Evolutionary conservation across 2,888 invertebrate species (phyloP).

Genomic region (Keiferia lycopersicella): DNA sequence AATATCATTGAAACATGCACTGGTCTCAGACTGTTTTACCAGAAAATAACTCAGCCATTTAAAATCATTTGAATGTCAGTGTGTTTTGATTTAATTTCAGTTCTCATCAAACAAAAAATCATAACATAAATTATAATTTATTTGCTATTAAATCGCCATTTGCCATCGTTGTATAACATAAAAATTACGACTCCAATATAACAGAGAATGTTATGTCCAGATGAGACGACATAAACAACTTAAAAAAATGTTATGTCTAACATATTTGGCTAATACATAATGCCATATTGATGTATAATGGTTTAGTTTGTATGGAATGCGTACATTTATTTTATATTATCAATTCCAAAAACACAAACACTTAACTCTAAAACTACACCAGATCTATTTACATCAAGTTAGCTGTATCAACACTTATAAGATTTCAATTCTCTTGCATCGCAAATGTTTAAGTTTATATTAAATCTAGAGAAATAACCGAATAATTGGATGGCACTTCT

Average conservation of each 20-base stretch:
- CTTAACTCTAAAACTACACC: constrained; percentile 15
- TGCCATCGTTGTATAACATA: no score
- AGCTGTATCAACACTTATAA: constrained; percentile 65
- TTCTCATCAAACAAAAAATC: no score
- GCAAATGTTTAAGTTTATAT: constrained; percentile 68
- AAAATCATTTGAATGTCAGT: not conserved
- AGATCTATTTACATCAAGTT: constrained; percentile 56
- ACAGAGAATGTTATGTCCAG: not conserved
- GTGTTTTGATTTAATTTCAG: not conserved
- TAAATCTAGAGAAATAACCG: constrained; percentile 66
- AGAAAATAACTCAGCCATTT: not conserved
- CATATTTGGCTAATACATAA: not conserved
- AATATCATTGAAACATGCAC: constrained; percentile 29
- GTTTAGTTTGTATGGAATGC: no score
- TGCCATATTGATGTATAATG: no score
- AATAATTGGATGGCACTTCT: constrained; percentile 73
- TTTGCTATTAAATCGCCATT: no score
- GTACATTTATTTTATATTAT: not conserved
- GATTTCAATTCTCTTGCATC: constrained; percentile 80
- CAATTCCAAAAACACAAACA: not conserved
- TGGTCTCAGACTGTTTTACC: not conserved
- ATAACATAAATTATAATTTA: no score
- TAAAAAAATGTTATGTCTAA: not conserved
- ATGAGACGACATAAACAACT: no score
- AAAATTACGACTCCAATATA: not conserved